phyloP scores from a whole-genome alignment of 2,888 invertebrate species.

The Agrotis ipsilon region DNA sequence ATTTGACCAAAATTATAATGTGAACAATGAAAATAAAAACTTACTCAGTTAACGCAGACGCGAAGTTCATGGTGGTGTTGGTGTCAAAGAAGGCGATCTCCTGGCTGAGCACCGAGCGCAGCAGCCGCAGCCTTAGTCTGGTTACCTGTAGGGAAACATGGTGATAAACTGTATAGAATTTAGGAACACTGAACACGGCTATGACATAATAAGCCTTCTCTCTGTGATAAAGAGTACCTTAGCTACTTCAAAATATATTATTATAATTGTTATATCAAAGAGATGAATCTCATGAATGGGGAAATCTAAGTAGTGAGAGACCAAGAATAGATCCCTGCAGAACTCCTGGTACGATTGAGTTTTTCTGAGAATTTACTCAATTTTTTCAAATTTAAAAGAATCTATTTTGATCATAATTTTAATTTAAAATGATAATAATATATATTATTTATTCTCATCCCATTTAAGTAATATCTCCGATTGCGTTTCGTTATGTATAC shows the following conservation, averaged over 20 bases:
- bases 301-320: too few relatives aligned
- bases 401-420: too few relatives aligned
- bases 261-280: too few relatives aligned
- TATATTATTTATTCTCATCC: neutral
- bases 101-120: constrained; percentile 93
- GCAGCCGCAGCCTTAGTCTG: constrained; percentile 91
- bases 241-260: too few relatives aligned
- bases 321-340: constrained; percentile 5
- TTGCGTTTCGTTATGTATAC: neutral
- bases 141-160: constrained; percentile 82
- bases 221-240: too few relatives aligned
- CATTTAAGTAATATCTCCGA: neutral
- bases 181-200: too few relatives aligned
- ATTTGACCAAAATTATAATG: too few relatives aligned
- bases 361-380: neutral
- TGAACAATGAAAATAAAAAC: constrained; percentile 70
- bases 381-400: too few relatives aligned
- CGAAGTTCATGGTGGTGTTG: constrained; percentile 93
- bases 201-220: too few relatives aligned
- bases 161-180: too few relatives aligned
- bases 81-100: constrained; percentile 94
- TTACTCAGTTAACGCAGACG: constrained; percentile 94
- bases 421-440: too few relatives aligned
- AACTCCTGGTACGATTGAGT: neutral
- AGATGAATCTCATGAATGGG: too few relatives aligned